Conservation (phyloP, 2,797 vertebrate genomes). For the Onychomys arenicola region DNA sequence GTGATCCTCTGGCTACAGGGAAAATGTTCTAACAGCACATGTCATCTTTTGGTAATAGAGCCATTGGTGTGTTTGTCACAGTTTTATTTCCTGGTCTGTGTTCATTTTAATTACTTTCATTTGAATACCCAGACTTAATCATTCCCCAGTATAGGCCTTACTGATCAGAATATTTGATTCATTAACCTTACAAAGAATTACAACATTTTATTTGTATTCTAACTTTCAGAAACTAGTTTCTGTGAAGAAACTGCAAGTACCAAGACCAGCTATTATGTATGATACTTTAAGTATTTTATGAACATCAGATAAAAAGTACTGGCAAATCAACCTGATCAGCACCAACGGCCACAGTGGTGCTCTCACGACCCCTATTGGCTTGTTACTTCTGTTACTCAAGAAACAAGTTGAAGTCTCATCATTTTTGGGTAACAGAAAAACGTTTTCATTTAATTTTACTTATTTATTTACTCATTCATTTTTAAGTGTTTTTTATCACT, state of each 20-base stretch:
- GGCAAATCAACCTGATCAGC: not conserved
- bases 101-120: slow-evolving; percentile 66
- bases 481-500: not conserved
- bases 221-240: slow-evolving; percentile 61
- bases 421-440: not conserved
- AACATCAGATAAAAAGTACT: not conserved
- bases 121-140: not conserved
- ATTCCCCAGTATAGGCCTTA: slow-evolving; percentile 35
- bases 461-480: not conserved
- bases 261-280: not conserved
- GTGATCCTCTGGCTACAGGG: not conserved
- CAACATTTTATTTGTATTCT: slow-evolving; percentile 57
- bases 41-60: slow-evolving; percentile 9
- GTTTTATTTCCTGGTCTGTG: slow-evolving; percentile 67
- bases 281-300: slow-evolving; percentile 68
- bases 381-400: not conserved
- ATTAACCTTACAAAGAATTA: slow-evolving; percentile 60
- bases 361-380: slow-evolving; percentile 87
- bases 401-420: not conserved
- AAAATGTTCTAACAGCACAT: slow-evolving; percentile 44
- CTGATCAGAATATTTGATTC: slow-evolving; percentile 60
- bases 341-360: slow-evolving; percentile 57
- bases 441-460: not conserved
- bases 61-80: not conserved
- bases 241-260: not conserved